phyloP scores from a whole-genome alignment of 2,888 invertebrate genomes.

The Acronicta aceris region DNA sequence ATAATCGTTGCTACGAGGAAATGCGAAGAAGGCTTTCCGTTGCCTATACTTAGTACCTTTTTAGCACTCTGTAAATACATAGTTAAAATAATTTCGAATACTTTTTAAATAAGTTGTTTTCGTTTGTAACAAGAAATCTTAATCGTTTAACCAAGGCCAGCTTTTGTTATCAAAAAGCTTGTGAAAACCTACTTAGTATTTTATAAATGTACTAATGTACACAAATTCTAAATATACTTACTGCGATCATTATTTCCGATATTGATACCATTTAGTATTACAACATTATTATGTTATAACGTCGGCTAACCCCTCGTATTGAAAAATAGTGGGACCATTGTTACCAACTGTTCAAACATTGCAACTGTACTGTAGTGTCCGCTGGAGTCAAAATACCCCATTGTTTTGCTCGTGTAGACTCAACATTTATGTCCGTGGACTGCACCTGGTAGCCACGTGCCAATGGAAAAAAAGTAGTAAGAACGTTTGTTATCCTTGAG shows the following conservation, averaged over 20 bases:
- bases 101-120: background rate
- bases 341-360: slow-evolving; percentile 79
- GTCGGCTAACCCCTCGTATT: slow-evolving; percentile 50
- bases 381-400: slow-evolving; percentile 81
- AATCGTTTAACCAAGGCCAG: background rate
- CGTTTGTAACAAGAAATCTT: background rate
- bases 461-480: slow-evolving; percentile 37
- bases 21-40: no score
- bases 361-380: slow-evolving; percentile 62
- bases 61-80: no score
- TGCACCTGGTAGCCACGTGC: slow-evolving; percentile 78
- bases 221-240: slow-evolving; percentile 1
- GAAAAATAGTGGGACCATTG: slow-evolving; percentile 70
- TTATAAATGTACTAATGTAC: no score
- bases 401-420: slow-evolving; percentile 77
- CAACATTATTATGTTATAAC: slow-evolving; percentile 49
- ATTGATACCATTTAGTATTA: slow-evolving; percentile 35
- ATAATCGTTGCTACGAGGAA: no score
- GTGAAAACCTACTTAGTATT: background rate
- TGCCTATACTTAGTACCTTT: no score
- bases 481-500: slow-evolving; percentile 36
- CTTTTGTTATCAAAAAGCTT: background rate
- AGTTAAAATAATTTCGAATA: no score
- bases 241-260: slow-evolving; percentile 36
- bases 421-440: slow-evolving; percentile 68